These are phyloP conservation scores for Plebejus argus DNA, from an alignment of 2,888 invertebrate species.

Conservation along the genomic window DNA sequence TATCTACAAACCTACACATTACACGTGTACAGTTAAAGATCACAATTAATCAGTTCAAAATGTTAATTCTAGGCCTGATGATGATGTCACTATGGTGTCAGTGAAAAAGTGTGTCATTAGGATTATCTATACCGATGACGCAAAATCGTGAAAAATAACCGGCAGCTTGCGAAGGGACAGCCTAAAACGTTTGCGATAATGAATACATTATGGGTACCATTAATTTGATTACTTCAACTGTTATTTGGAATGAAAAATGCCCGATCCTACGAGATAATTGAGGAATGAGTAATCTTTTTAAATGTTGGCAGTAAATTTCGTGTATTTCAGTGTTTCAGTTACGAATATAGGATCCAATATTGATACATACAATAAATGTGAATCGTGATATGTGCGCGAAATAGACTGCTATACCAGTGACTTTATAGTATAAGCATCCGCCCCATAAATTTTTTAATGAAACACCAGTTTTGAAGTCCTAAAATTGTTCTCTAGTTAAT, in stretches of 20 bases:
- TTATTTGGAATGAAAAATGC: constrained; percentile 2
- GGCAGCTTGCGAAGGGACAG: background rate
- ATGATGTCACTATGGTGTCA: constrained; percentile 8
- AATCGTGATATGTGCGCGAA: background rate
- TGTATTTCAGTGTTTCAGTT: background rate
- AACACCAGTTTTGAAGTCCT: background rate
- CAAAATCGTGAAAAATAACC: constrained; percentile 13
- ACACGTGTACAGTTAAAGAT: background rate
- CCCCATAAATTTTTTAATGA: background rate
- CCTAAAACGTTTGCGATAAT: constrained; percentile 18
- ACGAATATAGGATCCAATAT: background rate
- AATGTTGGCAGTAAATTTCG: background rate
- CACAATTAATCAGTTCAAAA: constrained; percentile 7
- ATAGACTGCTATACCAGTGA: too few relatives aligned
- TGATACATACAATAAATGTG: too few relatives aligned
- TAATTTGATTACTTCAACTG: constrained; percentile 16
- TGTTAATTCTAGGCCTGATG: background rate
- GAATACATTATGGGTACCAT: constrained; percentile 1
- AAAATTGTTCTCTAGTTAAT: background rate
- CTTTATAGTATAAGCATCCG: too few relatives aligned
- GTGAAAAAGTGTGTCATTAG: constrained; percentile 17
- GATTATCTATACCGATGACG: constrained; percentile 7
- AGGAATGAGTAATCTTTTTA: background rate
- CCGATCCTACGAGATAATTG: background rate
- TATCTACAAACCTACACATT: background rate